These are phyloP conservation scores for Diadema setosum DNA, from an alignment of 35 echinoderm and acorn worm genomes.

Conservation along the genomic window DNA sequence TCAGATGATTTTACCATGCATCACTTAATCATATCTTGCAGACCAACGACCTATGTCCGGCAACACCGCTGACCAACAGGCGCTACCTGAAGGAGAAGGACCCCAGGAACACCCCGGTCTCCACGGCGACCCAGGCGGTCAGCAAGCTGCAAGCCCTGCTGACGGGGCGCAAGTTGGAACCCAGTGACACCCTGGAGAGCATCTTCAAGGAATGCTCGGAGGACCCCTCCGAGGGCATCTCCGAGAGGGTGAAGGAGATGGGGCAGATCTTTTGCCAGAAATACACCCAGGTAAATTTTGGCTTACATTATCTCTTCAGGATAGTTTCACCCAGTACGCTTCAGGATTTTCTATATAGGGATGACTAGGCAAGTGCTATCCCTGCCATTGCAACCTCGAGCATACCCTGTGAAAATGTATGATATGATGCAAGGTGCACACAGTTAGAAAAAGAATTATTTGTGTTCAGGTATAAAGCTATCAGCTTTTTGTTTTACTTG, in stretches of 20 bases:
- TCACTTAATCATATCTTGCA: not conserved
- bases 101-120: slow-evolving; percentile 73
- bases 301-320: no score
- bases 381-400: no score
- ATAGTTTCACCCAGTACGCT: no score
- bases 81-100: slow-evolving; percentile 94
- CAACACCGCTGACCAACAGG: slow-evolving; percentile 80
- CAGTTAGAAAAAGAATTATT: no score
- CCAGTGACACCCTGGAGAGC: slow-evolving; percentile 55
- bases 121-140: slow-evolving; percentile 93
- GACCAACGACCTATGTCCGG: slow-evolving; percentile 64
- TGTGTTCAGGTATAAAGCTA: no score
- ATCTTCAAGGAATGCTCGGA: slow-evolving; percentile 72
- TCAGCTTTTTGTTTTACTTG: no score
- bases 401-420: no score
- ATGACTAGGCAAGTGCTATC: no score
- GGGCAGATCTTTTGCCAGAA: slow-evolving; percentile 83
- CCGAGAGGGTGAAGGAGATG: slow-evolving; percentile 73
- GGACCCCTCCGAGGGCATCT: slow-evolving; percentile 63
- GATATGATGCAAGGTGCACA: no score
- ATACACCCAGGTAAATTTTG: slow-evolving; percentile 87
- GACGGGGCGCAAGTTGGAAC: slow-evolving; percentile 60
- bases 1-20: no score
- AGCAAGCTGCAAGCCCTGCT: slow-evolving; percentile 88
- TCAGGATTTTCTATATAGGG: no score